phyloP scores from a whole-genome alignment of 2,113 vertebrate genomes.

The Chloropsis hardwickii region DNA sequence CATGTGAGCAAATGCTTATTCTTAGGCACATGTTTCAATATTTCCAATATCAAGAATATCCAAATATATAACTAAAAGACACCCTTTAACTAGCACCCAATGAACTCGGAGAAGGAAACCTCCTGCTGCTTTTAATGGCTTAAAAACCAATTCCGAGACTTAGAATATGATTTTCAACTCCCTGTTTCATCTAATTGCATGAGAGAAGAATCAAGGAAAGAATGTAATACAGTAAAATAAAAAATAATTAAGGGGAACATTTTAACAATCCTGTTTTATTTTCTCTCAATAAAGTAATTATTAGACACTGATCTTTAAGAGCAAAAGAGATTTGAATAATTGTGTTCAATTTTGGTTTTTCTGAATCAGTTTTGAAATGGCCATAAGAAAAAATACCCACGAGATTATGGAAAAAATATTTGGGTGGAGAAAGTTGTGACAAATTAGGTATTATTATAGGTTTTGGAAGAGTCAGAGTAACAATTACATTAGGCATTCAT shows the following conservation, averaged over 20 bases:
- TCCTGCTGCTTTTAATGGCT: neutral
- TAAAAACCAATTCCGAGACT: neutral
- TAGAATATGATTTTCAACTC: neutral
- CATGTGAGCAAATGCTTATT: neutral
- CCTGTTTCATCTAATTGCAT: neutral
- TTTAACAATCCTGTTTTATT: neutral
- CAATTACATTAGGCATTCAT: neutral
- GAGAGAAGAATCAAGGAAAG: neutral
- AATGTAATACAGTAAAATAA: neutral
- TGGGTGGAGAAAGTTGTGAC: neutral
- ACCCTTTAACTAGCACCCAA: neutral
- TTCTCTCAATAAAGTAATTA: neutral
- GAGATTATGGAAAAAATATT: neutral
- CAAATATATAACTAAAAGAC: neutral
- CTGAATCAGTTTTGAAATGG: neutral
- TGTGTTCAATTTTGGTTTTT: neutral
- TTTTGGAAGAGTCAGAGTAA: neutral
- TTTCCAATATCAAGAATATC: neutral
- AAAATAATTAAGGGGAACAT: neutral
- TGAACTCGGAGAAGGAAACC: neutral
- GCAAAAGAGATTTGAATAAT: neutral
- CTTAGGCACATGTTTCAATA: neutral
- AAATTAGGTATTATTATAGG: neutral
- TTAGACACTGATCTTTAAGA: neutral
- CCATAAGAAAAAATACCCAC: neutral